Evolutionary conservation across 2,113 vertebrate genomes (phyloP), one percentile per base, ranked within the genome.

Genomic region (Corythornis cristatus): DNA sequence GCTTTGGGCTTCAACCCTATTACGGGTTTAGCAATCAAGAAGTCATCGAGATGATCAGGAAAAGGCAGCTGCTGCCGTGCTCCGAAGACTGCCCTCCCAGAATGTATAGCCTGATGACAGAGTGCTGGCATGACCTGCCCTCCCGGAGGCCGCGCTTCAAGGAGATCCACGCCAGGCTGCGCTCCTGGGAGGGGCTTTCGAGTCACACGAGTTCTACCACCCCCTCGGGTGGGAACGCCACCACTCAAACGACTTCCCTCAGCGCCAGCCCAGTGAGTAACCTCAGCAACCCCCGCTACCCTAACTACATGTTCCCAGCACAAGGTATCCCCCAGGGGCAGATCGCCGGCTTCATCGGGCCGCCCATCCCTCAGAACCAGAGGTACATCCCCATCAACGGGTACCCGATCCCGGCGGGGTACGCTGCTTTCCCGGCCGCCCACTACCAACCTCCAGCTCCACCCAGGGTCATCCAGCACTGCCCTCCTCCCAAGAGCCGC

Each of bases 1-100:
- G 99, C 97, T 99, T 99, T 25, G 99, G 99, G 54, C 98, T 99
- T 35, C 99, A 99, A 96, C 99, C 99, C 0, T 99, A 99, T 58
- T 99, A 99, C 1, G 99, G 99, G 12, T 99, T 99, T 96, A 99
- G 98, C 85, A 99, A 99, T 94, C 99, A 99, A 96, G 99, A 99
- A 94, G 99, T 99, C 90, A 99, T 99, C 43, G 99, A 99, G 96
- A 99, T 99, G 99, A 98, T 99, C 95, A 98, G 99, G 16, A 99
- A 99, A 95, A 97, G 99, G 8, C 99, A 99, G 94, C 98, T 99
- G 81, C 97, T 99, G 93, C 99, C 99, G 0, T 99, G 99, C 96
- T 99, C 99, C 1, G 99, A 99, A 96, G 99, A 99, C 96, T 99
- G 99, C 92, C 99, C 99, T 0, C 98, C 99, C 35, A 98, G 99